phyloP scores from a whole-genome alignment of 2,888 invertebrate species.

The Volucella bombylans region DNA sequence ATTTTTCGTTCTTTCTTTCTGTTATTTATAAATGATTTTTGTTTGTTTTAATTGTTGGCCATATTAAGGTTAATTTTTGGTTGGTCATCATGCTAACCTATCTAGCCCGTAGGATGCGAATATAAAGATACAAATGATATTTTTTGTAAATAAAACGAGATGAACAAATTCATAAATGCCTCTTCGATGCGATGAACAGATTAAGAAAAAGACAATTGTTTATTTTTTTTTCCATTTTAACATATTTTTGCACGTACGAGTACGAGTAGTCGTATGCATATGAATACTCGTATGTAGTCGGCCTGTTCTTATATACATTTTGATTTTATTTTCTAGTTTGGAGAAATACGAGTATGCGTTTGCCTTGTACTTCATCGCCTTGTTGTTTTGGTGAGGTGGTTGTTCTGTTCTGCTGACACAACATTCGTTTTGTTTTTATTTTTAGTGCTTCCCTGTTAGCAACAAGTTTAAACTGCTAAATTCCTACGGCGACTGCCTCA shows the following conservation, averaged over 20 bases:
- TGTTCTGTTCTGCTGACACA: constrained; percentile 21
- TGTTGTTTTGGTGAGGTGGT: constrained; percentile 24
- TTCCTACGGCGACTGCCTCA: too few species aligned
- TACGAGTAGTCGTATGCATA: not conserved
- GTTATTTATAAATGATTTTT: constrained; percentile 31
- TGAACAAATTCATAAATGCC: constrained; percentile 40
- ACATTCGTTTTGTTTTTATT: constrained; percentile 13
- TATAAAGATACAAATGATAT: constrained; percentile 42
- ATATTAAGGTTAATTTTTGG: not conserved
- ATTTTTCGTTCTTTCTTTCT: constrained; percentile 8
- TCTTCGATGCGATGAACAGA: constrained; percentile 49
- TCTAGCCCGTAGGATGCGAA: constrained; percentile 20
- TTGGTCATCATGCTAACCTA: constrained; percentile 1
- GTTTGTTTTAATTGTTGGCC: constrained; percentile 15
- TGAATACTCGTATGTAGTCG: too few species aligned
- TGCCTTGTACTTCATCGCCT: not conserved
- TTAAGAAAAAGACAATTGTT: constrained; percentile 31
- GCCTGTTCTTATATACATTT: constrained; percentile 9
- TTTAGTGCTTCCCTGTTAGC: constrained; percentile 28
- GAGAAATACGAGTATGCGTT: not conserved
- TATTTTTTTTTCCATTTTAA: not conserved
- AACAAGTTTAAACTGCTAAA: constrained; percentile 25
- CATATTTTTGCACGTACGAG: not conserved
- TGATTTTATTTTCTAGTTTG: not conserved
- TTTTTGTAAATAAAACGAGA: constrained; percentile 68